phyloP scores from a whole-genome alignment of 2,888 invertebrate species.

The Drosophila mayaguana region DNA sequence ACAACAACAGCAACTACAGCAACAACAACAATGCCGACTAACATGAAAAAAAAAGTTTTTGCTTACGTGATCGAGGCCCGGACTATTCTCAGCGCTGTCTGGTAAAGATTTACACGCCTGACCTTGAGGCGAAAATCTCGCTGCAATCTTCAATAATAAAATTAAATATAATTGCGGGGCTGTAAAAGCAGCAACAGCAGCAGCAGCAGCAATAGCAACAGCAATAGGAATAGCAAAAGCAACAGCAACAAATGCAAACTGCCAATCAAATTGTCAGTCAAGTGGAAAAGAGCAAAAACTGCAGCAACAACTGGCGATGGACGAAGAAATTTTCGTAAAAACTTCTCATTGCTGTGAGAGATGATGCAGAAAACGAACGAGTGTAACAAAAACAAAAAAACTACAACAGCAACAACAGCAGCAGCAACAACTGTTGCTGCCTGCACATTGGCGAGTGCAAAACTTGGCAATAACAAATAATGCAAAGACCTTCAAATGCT shows the following conservation, averaged over 20 bases:
- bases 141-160: conserved; percentile 82
- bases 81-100: conserved; percentile 60
- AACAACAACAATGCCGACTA: conserved; percentile 18
- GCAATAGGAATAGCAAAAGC: conserved; percentile 41
- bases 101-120: conserved; percentile 79
- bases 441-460: conserved; percentile 66
- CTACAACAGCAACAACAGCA: conserved; percentile 17
- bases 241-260: conserved; percentile 69
- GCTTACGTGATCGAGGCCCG: conserved; percentile 73
- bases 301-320: conserved; percentile 57
- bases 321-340: conserved; percentile 74
- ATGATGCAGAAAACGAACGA: conserved; percentile 74
- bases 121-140: conserved; percentile 78
- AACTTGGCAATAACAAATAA: conserved; percentile 77
- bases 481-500: conserved; percentile 76
- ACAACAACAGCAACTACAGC: conserved; percentile 12
- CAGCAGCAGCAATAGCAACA: conserved; percentile 18
- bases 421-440: conserved; percentile 22
- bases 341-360: conserved; percentile 71
- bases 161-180: conserved; percentile 81
- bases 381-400: conserved; percentile 27
- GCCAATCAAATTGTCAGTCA: conserved; percentile 79
- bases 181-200: conserved; percentile 56
- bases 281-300: conserved; percentile 79
- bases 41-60: conserved; percentile 51